Evolutionary conservation across 1,140 invertebrate species (phyloP).

Genomic region (Nymphalis io): DNA sequence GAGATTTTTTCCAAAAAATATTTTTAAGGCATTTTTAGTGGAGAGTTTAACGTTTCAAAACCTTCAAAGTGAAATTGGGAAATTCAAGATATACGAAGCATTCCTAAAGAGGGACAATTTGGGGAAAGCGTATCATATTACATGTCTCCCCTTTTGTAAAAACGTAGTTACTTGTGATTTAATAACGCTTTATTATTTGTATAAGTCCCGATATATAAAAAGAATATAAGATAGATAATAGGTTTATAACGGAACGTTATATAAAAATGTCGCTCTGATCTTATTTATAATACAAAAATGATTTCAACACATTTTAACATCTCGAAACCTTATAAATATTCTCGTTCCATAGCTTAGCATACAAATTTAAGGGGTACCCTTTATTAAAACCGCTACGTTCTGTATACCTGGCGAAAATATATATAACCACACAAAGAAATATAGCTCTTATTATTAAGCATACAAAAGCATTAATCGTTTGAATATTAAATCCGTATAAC

Average conservation of each 20-base stretch:
- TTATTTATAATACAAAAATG: constrained; percentile 4
- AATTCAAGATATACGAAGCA: background rate
- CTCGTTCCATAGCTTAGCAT: constrained; percentile 23
- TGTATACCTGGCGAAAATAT: background rate
- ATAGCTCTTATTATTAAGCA: background rate
- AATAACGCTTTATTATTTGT: no score
- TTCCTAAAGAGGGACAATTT: background rate
- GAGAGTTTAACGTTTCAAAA: background rate
- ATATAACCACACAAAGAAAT: background rate
- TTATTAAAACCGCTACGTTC: constrained; percentile 29
- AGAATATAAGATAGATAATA: no score
- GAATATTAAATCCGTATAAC: background rate
- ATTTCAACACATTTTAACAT: constrained; percentile 14
- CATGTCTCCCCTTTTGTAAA: background rate
- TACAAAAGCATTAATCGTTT: background rate
- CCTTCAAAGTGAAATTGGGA: background rate
- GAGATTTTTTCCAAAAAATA: background rate
- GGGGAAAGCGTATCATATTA: background rate
- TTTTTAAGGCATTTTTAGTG: background rate
- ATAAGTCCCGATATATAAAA: no score
- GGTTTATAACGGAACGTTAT: no score
- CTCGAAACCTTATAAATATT: constrained; percentile 30
- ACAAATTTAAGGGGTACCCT: constrained; percentile 30
- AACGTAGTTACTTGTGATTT: no score
- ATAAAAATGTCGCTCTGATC: no score